A percentile compares a stretch with the other conserved stretches of the same genome.
phyloP scores from a whole-genome alignment of 2,113 vertebrate species.

The Mus spicilegus region DNA sequence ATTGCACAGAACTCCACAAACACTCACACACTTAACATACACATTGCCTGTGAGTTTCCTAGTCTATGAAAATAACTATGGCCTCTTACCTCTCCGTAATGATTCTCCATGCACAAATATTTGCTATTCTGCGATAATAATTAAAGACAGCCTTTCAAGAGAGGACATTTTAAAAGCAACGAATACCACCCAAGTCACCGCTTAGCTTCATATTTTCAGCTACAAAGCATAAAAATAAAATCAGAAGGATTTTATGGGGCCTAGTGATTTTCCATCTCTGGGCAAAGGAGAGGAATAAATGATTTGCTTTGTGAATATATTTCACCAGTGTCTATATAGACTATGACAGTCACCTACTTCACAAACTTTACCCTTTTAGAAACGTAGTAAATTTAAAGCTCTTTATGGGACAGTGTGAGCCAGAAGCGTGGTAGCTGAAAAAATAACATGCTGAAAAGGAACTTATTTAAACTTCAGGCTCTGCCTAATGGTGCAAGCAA shows the following conservation, averaged over 20 bases:
- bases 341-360: slow-evolving; percentile 63
- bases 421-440: slow-evolving; percentile 9
- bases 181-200: slow-evolving; percentile 47
- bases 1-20: background rate
- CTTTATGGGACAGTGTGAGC: slow-evolving; percentile 44
- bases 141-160: background rate
- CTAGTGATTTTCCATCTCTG: slow-evolving; percentile 68
- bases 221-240: slow-evolving; percentile 71
- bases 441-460: slow-evolving; percentile 38
- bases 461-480: slow-evolving; percentile 61
- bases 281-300: slow-evolving; percentile 59
- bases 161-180: slow-evolving; percentile 11
- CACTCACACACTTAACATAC: background rate
- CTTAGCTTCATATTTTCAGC: slow-evolving; percentile 60
- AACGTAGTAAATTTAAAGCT: slow-evolving; percentile 67
- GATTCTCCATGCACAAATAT: background rate
- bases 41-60: background rate
- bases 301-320: background rate
- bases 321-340: slow-evolving; percentile 61
- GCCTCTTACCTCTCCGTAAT: background rate
- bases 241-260: slow-evolving; percentile 28
- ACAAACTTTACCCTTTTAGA: slow-evolving; percentile 67
- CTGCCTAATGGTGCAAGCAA: slow-evolving; percentile 40
- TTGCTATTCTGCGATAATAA: background rate
- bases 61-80: background rate